Base-by-base conservation (phyloP, 2,113 vertebrate genomes). In the Sylvilagus bachmani region DNA sequence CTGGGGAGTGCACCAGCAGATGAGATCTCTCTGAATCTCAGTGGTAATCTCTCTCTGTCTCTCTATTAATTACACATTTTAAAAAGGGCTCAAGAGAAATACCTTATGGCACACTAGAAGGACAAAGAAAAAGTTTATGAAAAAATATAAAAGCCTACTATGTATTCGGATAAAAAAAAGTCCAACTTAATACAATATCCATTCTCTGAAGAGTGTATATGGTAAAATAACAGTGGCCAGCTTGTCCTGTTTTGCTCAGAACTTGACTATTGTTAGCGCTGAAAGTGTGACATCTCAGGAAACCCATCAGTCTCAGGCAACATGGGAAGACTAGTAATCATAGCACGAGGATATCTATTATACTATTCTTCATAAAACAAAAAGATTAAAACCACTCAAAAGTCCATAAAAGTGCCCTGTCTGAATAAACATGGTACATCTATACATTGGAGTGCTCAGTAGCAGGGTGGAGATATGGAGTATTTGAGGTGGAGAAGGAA, bases 81-180 rank as follows among this genome's bases (percentile, higher is more conserved):
- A 16, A 58, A 93, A 94, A 92, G 29, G 70, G 9, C 71, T 62
- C 38, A 90, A 83, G 51, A 89, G 19, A 14, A 91, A 70, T 70
- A 62, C 62, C 31, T 70, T 86, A 93, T 62, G 73, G 27, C 12
- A 69, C 19, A 74, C 3, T 49, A 25, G 31, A 73, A 89, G 22
- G n/a, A 62, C n/a, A 71, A 73, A 81, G 51, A 80, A 64, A 7
- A 14, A 53, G 6, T 69, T 38, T 62, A 38, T 70, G 29, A 94
- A 74, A 58, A 71, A 27, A 29, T 12, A 81, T 8, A 87, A 89
- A 96, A 33, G 12, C 38, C 61, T 61, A 61, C 6, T 16, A 36
- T 64, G 2, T 78, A 22, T 6, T 73, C 86, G 10, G 1, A 25
- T 93, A 90, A 75, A 93, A 33, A 93, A 90, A 75, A 93, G 29